phyloP scores from a whole-genome alignment of 2,888 invertebrate species.

The Yponomeuta cagnagella region DNA sequence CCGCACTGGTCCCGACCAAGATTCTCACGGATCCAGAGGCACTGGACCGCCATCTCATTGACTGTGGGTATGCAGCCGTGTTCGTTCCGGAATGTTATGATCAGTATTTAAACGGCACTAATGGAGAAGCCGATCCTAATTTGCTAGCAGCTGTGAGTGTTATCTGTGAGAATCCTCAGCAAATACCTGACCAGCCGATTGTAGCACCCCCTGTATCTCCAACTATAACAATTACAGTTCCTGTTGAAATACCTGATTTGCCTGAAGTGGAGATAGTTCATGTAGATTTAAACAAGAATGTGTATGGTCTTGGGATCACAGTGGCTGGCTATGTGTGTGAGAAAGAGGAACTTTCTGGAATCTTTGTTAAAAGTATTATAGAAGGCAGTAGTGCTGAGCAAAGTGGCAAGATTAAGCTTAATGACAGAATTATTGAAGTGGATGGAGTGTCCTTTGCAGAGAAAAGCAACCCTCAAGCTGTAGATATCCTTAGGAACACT shows the following conservation, averaged over 20 bases:
- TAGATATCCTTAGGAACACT: constrained; percentile 95
- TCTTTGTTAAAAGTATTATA: constrained; percentile 98
- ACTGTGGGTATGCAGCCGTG: constrained; percentile 81
- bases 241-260: constrained; percentile 76
- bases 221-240: constrained; percentile 67
- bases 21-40: constrained; percentile 93
- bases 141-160: constrained; percentile 62
- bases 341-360: constrained; percentile 98
- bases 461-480: constrained; percentile 97
- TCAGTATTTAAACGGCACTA: constrained; percentile 55
- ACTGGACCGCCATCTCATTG: constrained; percentile 88
- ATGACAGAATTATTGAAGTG: constrained; percentile 98
- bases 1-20: constrained; percentile 94
- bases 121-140: constrained; percentile 40
- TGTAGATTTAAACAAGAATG: constrained; percentile 93
- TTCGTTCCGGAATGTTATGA: constrained; percentile 63
- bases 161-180: constrained; percentile 60
- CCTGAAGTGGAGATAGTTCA: constrained; percentile 95
- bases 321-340: constrained; percentile 98
- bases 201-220: constrained; percentile 53
- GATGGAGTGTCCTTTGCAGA: constrained; percentile 93
- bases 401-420: constrained; percentile 92
- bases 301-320: constrained; percentile 94
- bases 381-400: constrained; percentile 97
- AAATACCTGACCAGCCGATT: constrained; percentile 56